Evolutionary conservation across 2,888 invertebrate genomes (phyloP).

Genomic region (Biston stratarius): DNA sequence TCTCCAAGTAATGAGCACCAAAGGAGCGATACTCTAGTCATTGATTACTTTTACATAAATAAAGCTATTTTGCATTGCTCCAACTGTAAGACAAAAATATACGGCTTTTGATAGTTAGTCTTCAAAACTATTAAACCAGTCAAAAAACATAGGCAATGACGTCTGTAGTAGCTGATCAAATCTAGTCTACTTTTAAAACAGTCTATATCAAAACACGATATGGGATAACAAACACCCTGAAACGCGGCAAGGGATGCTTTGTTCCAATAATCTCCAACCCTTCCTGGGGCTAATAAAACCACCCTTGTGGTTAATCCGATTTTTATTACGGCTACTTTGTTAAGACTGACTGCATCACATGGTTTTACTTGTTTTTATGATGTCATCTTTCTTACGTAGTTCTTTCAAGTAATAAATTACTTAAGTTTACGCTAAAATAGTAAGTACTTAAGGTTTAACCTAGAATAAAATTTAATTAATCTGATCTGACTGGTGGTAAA

Average conservation of each 20-base stretch:
- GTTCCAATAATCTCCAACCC: slow-evolving; percentile 20
- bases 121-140: too few species aligned
- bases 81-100: too few species aligned
- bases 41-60: too few species aligned
- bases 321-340: slow-evolving; percentile 31
- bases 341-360: slow-evolving; percentile 4
- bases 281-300: slow-evolving; percentile 19
- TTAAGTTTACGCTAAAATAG: background rate
- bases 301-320: slow-evolving; percentile 31
- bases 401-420: too few species aligned
- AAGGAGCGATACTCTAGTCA: too few species aligned
- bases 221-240: slow-evolving; percentile 4
- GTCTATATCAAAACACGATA: slow-evolving; percentile 9
- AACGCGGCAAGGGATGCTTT: slow-evolving; percentile 6
- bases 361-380: background rate
- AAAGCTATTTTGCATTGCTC: too few species aligned
- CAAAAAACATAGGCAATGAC: background rate
- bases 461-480: too few species aligned
- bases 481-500: too few species aligned
- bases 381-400: background rate
- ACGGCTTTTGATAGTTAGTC: too few species aligned
- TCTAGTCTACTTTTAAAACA: slow-evolving; percentile 1
- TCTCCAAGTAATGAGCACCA: too few species aligned
- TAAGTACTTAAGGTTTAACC: too few species aligned
- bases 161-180: background rate